phyloP scores from a whole-genome alignment of 1,140 invertebrate genomes.

The Tetranychus urticae region DNA sequence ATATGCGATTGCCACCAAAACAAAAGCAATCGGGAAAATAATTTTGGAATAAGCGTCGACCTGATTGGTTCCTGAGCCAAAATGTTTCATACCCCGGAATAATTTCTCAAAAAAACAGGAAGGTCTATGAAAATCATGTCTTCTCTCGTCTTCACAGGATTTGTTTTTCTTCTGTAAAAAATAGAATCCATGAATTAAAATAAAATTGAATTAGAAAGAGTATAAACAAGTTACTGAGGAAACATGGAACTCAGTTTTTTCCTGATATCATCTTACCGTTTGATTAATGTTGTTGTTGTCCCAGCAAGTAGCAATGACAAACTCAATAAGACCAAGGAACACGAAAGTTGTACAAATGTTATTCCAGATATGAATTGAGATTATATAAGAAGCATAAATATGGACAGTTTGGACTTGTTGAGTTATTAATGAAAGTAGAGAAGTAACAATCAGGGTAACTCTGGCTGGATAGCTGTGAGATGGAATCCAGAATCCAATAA shows the following conservation, averaged over 20 bases:
- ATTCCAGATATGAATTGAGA: conserved; percentile 30
- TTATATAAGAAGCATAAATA: conserved; percentile 25
- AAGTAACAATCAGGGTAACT: conserved; percentile 33
- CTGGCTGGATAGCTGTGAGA: conserved; percentile 30
- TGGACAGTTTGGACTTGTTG: conserved; percentile 25
- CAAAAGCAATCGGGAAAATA: conserved; percentile 46
- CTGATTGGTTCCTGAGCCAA: not conserved
- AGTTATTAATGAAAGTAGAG: conserved; percentile 39
- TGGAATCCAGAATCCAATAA: conserved; percentile 10
- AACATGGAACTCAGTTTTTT: too few species aligned
- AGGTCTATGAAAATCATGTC: not conserved
- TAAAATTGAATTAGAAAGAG: too few species aligned
- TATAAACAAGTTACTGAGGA: too few species aligned
- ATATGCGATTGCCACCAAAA: conserved; percentile 57
- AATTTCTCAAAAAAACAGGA: not conserved
- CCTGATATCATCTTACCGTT: not conserved
- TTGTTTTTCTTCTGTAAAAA: too few species aligned
- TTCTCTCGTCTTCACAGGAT: too few species aligned
- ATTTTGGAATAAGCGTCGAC: conserved; percentile 22
- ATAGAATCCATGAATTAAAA: too few species aligned
- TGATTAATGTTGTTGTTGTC: not conserved
- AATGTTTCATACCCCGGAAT: not conserved
- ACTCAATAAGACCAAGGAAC: conserved; percentile 55
- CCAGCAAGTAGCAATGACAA: conserved; percentile 59
- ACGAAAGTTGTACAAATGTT: conserved; percentile 52